A percentile compares a stretch with the other conserved stretches of the same genome.
Evolutionary conservation across 2,113 vertebrate species (phyloP).

Genomic region (Podarcis muralis): DNA sequence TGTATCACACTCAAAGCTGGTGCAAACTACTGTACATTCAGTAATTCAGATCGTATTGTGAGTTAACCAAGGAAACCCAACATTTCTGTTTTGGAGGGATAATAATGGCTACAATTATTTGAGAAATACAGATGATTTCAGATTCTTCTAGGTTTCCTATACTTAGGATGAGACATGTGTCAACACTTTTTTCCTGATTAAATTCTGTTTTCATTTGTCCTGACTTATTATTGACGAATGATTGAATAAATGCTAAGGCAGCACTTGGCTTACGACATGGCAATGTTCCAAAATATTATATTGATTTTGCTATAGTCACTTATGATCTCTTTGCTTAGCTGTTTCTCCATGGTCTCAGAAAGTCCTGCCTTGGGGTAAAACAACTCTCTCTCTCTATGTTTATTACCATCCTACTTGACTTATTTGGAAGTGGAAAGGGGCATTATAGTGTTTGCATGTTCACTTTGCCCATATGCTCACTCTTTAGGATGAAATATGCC

Average conservation of each 20-base stretch:
- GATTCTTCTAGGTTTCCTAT: neutral
- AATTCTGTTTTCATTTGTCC: conserved; percentile 7
- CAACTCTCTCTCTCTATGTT: neutral
- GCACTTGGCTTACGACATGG: conserved; percentile 17
- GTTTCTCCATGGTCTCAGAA: neutral
- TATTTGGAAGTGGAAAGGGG: neutral
- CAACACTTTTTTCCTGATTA: conserved; percentile 8
- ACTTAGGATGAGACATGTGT: neutral
- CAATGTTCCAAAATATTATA: neutral
- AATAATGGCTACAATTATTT: neutral
- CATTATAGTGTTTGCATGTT: neutral
- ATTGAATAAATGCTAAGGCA: conserved; percentile 25
- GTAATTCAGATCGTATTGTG: neutral
- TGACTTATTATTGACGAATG: conserved; percentile 20
- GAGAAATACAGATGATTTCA: neutral
- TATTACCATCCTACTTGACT: neutral
- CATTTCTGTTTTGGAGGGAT: neutral
- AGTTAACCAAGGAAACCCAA: neutral
- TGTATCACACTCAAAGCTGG: neutral
- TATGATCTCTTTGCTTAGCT: neutral
- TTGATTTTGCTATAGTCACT: conserved; percentile 24
- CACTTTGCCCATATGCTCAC: neutral
- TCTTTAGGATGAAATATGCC: neutral
- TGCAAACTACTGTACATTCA: neutral
- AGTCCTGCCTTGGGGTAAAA: neutral